phyloP scores from a whole-genome alignment of 1,140 invertebrate genomes.

The Neodiprion fabricii region DNA sequence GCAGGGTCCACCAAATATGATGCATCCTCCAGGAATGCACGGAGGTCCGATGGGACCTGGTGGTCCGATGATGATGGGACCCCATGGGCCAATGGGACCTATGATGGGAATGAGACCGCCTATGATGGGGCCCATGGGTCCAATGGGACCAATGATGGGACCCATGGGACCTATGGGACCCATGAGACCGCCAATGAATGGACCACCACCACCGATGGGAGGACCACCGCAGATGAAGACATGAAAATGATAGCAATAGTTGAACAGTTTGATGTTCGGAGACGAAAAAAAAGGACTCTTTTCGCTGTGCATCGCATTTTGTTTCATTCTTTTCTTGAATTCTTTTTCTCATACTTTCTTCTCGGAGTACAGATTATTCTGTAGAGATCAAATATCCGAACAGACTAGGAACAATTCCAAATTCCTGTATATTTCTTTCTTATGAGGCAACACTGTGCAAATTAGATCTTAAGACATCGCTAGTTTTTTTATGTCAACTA shows the following conservation, averaged over 20 bases:
- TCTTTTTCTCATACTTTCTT: too few species aligned
- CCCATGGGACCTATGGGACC: constrained; percentile 70
- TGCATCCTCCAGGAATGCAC: constrained; percentile 69
- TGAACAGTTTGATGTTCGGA: too few species aligned
- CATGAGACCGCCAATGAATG: constrained; percentile 70
- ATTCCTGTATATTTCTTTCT: too few species aligned
- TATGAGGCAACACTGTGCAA: too few species aligned
- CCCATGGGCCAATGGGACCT: constrained; percentile 77
- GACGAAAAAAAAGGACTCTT: too few species aligned
- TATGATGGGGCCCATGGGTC: constrained; percentile 79
- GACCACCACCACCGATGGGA: constrained; percentile 61
- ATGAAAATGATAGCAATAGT: constrained; percentile 40
- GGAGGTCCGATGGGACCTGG: constrained; percentile 66
- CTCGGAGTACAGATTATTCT: too few species aligned
- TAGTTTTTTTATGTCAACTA: too few species aligned
- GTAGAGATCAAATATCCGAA: too few species aligned
- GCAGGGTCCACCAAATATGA: constrained; percentile 70
- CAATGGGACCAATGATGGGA: constrained; percentile 76
- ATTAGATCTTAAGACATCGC: too few species aligned
- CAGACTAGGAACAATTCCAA: too few species aligned
- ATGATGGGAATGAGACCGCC: constrained; percentile 82
- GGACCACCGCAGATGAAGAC: constrained; percentile 65
- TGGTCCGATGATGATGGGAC: constrained; percentile 77
- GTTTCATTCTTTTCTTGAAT: too few species aligned
- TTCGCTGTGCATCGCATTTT: too few species aligned